Evolutionary conservation across 2,888 invertebrate genomes (phyloP).

Genomic region (Dexiosoma caninum): DNA sequence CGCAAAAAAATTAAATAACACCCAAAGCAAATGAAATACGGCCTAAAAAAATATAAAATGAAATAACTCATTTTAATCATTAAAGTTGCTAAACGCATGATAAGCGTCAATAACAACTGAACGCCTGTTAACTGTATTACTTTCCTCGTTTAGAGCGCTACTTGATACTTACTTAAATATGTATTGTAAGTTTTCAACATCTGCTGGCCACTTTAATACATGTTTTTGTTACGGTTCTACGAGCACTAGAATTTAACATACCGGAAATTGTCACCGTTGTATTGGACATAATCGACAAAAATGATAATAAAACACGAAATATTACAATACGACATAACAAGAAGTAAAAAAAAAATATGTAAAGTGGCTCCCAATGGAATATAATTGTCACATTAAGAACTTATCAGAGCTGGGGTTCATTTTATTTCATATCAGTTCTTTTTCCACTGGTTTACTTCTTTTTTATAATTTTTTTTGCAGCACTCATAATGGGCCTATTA

Average conservation of each 20-base stretch:
- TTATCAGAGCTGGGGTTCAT: neutral
- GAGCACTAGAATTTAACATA: slow-evolving; percentile 24
- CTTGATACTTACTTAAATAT: no score
- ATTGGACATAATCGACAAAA: slow-evolving; percentile 29
- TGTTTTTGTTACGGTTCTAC: slow-evolving; percentile 14
- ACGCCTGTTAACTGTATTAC: no score
- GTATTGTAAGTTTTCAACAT: no score
- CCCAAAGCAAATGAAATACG: no score
- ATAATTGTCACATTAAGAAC: neutral
- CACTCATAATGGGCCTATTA: neutral
- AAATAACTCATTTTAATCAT: no score
- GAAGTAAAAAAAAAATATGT: neutral
- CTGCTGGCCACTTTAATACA: slow-evolving; percentile 12
- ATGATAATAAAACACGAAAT: neutral
- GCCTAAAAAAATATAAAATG: no score
- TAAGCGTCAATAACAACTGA: no score
- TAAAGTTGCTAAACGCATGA: no score
- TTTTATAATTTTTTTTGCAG: no score
- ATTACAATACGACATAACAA: neutral
- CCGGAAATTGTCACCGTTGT: slow-evolving; percentile 59
- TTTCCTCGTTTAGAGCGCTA: no score
- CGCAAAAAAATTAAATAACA: no score
- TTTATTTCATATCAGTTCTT: neutral
- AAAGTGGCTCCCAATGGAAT: slow-evolving; percentile 24
- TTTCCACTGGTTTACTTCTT: slow-evolving; percentile 6